Percentiles rank a stretch among this genome's conserved stretches.
Evolutionary conservation across 23 tunicate genomes (phyloP).

Genomic region (Halocynthia aurantium): DNA sequence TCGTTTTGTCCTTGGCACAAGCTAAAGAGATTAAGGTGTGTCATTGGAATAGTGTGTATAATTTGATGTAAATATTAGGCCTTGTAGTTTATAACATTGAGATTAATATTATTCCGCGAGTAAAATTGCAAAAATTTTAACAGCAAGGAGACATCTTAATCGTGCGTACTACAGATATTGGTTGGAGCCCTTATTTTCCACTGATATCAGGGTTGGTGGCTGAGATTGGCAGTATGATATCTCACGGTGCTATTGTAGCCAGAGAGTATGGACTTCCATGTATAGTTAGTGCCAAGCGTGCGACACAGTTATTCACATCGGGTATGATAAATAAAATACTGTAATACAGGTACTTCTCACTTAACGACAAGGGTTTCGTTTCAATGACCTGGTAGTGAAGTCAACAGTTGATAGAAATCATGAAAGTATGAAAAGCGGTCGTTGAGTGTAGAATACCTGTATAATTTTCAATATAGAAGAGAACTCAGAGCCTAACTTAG

Average conservation of each 20-base stretch:
- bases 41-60: neutral
- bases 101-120: no score
- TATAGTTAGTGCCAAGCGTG: conserved; percentile 26
- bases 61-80: no score
- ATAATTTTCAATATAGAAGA: no score
- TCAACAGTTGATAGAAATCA: no score
- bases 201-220: conserved; percentile 34
- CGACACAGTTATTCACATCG: conserved; percentile 18
- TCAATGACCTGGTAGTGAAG: no score
- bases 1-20: neutral
- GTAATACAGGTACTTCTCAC: neutral
- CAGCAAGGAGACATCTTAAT: conserved; percentile 40
- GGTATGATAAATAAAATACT: conserved; percentile 10
- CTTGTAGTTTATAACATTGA: no score
- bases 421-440: no score
- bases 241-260: conserved; percentile 36
- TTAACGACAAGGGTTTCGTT: neutral
- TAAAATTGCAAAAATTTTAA: neutral
- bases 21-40: conserved; percentile 19
- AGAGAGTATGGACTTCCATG: conserved; percentile 33
- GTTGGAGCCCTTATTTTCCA: conserved; percentile 44
- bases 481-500: no score
- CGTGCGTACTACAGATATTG: conserved; percentile 36
- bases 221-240: conserved; percentile 30
- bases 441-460: no score